Base-by-base conservation (phyloP, 2,888 invertebrate species). In the Pachymerium ferrugineum region DNA sequence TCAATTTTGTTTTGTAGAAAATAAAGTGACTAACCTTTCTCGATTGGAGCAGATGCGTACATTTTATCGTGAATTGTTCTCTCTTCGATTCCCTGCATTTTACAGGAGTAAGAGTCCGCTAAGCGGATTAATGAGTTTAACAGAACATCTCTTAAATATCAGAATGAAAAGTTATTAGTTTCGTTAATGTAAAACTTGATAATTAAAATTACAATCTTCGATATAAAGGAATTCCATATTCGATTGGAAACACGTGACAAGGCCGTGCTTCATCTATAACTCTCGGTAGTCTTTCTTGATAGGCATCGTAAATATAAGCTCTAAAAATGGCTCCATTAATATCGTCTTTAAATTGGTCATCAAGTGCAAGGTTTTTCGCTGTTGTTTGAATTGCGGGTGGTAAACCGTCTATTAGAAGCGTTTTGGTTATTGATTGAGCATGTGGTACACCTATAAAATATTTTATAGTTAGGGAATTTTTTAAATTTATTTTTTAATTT, bases 281-380 rank as follows among this genome's bases (percentile, higher is more conserved):
- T 69, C 73, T 75, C 10, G 75, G 75, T 42, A 75, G 38, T 54
- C 22, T 68, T 0, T 28, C 38, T 38, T 75, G 74, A 28, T 67
- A 72, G 1, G 72, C 75, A 74, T 75, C 75, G 16, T 28, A 74
- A 31, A 74, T 30, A n/a, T 16, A 47, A 5, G 47, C 47, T 8
- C 22, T 16, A 16, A 47, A 19, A 16, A 47, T 47, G 3, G 31
- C 70, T 31, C 14, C 31, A n/a, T n/a, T n/a, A n/a, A 47, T 22
- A 6, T 29, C 3, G 4, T 30, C 22, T 16, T 70, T 31, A 70
- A 30, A 5, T 31, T 8, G 16, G 31, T 70, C 31, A 6, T 14
- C 4, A 3, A 70, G 1, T 1, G 29, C 30, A 14, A 70, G 16
- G 16, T 12, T 70, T 4, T 31, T n/a, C n/a, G 16, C 29, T 12